Evolutionary conservation across 2,797 vertebrate genomes (phyloP).

Genomic region (Poeciliopsis turneri): DNA sequence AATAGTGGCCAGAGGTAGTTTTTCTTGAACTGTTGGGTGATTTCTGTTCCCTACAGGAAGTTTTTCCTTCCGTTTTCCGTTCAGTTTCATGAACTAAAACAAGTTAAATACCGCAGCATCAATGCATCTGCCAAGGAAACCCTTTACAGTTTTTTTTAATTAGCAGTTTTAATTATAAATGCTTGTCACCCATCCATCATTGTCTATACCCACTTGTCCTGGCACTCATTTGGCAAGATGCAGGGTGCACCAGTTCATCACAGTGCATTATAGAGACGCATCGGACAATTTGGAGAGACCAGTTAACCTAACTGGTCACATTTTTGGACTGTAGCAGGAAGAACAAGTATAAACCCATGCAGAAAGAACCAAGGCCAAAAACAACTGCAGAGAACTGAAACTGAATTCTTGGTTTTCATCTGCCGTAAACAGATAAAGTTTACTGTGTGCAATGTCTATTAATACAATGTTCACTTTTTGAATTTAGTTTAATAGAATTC

Average conservation of each 20-base stretch:
- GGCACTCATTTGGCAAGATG: too few relatives aligned
- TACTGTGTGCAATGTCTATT: neutral
- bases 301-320: neutral
- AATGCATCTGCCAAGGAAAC: neutral
- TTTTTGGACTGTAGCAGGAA: neutral
- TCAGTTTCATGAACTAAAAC: neutral
- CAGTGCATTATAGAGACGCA: neutral
- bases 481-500: neutral
- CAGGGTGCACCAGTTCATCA: neutral
- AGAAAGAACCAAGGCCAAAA: neutral
- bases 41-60: neutral
- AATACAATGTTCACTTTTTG: neutral
- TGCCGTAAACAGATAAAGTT: too few relatives aligned
- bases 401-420: neutral
- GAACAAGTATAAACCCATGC: too few relatives aligned
- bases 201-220: neutral
- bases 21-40: neutral
- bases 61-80: neutral
- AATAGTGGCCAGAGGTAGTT: conserved; percentile 4
- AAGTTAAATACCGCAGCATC: neutral
- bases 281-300: too few relatives aligned
- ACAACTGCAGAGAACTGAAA: neutral
- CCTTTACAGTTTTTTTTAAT: neutral
- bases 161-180: neutral
- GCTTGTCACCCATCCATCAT: neutral